A percentile compares a stretch with the other conserved stretches of the same genome.
Evolutionary conservation across 1,140 invertebrate species (phyloP).

Genomic region (Achroia grisella): DNA sequence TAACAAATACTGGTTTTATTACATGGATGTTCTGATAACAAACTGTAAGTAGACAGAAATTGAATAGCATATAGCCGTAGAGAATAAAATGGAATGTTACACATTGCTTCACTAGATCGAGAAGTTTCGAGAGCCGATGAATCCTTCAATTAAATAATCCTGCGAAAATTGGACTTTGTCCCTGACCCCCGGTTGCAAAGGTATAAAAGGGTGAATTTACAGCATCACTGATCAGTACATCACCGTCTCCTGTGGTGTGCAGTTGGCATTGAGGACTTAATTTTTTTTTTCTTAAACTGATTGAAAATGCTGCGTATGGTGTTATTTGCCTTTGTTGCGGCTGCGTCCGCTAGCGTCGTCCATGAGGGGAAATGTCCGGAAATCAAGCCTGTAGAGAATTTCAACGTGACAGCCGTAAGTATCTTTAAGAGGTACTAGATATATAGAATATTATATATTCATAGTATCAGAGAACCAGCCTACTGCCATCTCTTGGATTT

Average conservation of each 20-base stretch:
- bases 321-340: constrained; percentile 25
- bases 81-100: constrained; percentile 2
- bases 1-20: no score
- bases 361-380: constrained; percentile 27
- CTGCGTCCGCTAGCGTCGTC: constrained; percentile 22
- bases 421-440: constrained; percentile 11
- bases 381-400: constrained; percentile 36
- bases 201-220: constrained; percentile 21
- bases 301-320: constrained; percentile 26
- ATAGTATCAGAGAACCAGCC: no score
- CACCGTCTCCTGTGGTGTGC: not conserved
- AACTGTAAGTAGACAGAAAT: no score
- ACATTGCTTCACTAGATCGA: constrained; percentile 7
- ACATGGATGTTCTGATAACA: no score
- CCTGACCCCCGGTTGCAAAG: constrained; percentile 18
- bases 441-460: no score
- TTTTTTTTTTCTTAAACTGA: constrained; percentile 1
- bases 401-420: constrained; percentile 43
- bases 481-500: no score
- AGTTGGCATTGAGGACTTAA: constrained; percentile 13
- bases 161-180: constrained; percentile 20
- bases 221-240: not conserved
- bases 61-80: no score
- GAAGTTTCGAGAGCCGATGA: constrained; percentile 14
- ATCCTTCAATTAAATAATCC: constrained; percentile 30